Evolutionary conservation across 2,888 invertebrate species (phyloP).

Genomic region (Omphaloscelis lunosa): DNA sequence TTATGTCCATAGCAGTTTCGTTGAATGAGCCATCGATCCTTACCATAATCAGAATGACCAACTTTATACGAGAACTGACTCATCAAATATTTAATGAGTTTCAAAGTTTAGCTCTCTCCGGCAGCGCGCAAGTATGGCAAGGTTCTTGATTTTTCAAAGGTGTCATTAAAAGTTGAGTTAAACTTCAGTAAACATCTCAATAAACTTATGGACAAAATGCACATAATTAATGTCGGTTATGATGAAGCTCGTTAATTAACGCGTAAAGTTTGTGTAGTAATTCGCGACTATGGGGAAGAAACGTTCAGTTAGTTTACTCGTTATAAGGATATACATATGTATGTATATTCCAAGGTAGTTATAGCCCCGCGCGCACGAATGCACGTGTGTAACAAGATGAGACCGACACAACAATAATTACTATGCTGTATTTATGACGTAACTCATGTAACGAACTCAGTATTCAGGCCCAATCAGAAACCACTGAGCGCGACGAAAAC

Average conservation of each 20-base stretch:
- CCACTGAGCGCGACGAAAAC: slow-evolving; percentile 47
- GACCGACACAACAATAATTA: slow-evolving; percentile 39
- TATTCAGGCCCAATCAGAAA: slow-evolving; percentile 41
- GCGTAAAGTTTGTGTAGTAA: slow-evolving; percentile 5
- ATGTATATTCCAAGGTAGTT: slow-evolving; percentile 32
- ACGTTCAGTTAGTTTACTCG: slow-evolving; percentile 4
- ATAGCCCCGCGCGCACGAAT: slow-evolving; percentile 38
- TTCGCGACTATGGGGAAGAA: background rate
- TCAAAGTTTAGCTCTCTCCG: slow-evolving; percentile 25
- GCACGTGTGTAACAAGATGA: slow-evolving; percentile 48
- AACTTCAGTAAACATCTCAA: slow-evolving; percentile 20
- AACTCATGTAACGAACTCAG: slow-evolving; percentile 23
- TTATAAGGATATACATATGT: slow-evolving; percentile 22
- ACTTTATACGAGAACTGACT: slow-evolving; percentile 32
- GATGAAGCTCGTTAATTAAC: slow-evolving; percentile 17
- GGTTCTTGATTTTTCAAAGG: slow-evolving; percentile 33
- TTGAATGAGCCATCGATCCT: slow-evolving; percentile 4
- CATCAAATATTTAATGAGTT: slow-evolving; percentile 48
- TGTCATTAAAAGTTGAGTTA: slow-evolving; percentile 32
- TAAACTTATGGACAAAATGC: slow-evolving; percentile 3
- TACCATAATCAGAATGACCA: slow-evolving; percentile 11
- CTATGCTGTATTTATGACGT: slow-evolving; percentile 39
- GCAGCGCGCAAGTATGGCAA: slow-evolving; percentile 2
- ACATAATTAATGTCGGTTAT: slow-evolving; percentile 1
- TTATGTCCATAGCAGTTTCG: background rate